These are phyloP conservation scores for Apomyelois bistriatella DNA, from an alignment of 2,888 invertebrate genomes.

Conservation along the genomic window DNA sequence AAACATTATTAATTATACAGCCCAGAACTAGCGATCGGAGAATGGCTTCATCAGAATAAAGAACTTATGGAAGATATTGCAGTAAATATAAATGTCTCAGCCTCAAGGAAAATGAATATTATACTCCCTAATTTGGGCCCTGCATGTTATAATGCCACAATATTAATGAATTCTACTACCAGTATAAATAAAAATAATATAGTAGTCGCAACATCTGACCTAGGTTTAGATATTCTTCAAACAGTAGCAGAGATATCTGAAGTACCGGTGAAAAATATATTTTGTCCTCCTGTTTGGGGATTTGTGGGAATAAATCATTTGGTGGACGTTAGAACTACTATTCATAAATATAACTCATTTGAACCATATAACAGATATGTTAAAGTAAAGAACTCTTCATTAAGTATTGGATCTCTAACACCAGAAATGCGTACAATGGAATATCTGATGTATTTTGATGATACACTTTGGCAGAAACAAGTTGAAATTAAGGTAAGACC, in stretches of 20 bases:
- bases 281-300: slow-evolving; percentile 83
- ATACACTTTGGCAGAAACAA: slow-evolving; percentile 58
- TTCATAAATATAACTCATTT: slow-evolving; percentile 73
- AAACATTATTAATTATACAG: slow-evolving; percentile 34
- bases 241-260: slow-evolving; percentile 62
- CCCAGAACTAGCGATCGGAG: slow-evolving; percentile 45
- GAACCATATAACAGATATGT: slow-evolving; percentile 72
- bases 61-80: slow-evolving; percentile 62
- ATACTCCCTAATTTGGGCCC: slow-evolving; percentile 78
- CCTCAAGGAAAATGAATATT: slow-evolving; percentile 64
- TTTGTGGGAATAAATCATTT: slow-evolving; percentile 78
- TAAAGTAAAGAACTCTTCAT: slow-evolving; percentile 67
- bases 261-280: slow-evolving; percentile 68
- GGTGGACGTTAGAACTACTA: slow-evolving; percentile 75
- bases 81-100: slow-evolving; percentile 69
- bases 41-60: slow-evolving; percentile 56
- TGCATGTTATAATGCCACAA: slow-evolving; percentile 78
- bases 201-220: slow-evolving; percentile 78
- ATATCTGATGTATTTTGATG: slow-evolving; percentile 67
- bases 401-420: slow-evolving; percentile 69
- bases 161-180: slow-evolving; percentile 52
- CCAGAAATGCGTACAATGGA: slow-evolving; percentile 77
- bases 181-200: slow-evolving; percentile 68
- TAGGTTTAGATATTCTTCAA: slow-evolving; percentile 69
- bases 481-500: slow-evolving; percentile 33